Evolutionary conservation across 1,140 invertebrate genomes (phyloP).

Genomic region (Drosophila suzukii): DNA sequence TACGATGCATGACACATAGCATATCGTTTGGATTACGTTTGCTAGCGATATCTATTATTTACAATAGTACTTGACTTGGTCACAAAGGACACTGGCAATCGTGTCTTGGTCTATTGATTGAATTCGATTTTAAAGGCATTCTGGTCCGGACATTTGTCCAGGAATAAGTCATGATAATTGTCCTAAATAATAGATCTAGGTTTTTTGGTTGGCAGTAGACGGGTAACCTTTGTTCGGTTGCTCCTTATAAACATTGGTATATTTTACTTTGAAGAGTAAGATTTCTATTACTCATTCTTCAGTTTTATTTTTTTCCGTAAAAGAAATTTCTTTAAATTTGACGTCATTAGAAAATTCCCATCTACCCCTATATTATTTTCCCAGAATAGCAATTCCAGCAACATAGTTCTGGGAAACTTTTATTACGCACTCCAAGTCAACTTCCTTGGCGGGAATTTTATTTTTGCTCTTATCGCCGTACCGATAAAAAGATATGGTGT

Average conservation of each 20-base stretch:
- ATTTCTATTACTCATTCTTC: too few species aligned
- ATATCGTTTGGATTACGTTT: constrained; percentile 46
- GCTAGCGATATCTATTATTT: constrained; percentile 61
- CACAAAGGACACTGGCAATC: constrained; percentile 23
- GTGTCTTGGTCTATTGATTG: constrained; percentile 58
- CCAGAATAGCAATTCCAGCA: neutral
- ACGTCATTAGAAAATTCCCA: neutral
- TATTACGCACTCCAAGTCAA: neutral
- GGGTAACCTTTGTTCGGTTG: constrained; percentile 2
- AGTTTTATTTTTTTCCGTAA: too few species aligned
- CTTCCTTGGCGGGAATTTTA: neutral
- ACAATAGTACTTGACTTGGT: constrained; percentile 55
- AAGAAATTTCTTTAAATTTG: too few species aligned
- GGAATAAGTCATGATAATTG: constrained; percentile 9
- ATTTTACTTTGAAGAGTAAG: neutral
- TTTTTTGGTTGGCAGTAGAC: neutral
- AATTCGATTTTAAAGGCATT: constrained; percentile 39
- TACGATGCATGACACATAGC: constrained; percentile 21
- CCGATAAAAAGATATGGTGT: neutral
- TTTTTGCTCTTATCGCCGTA: constrained; percentile 18
- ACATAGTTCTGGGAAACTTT: neutral
- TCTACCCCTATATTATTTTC: neutral
- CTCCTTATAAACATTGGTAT: too few species aligned
- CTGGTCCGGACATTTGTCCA: neutral
- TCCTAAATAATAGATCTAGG: constrained; percentile 20